Evolutionary conservation across 2,113 vertebrate species (phyloP).

Genomic region (Gymnocephalus cernua): DNA sequence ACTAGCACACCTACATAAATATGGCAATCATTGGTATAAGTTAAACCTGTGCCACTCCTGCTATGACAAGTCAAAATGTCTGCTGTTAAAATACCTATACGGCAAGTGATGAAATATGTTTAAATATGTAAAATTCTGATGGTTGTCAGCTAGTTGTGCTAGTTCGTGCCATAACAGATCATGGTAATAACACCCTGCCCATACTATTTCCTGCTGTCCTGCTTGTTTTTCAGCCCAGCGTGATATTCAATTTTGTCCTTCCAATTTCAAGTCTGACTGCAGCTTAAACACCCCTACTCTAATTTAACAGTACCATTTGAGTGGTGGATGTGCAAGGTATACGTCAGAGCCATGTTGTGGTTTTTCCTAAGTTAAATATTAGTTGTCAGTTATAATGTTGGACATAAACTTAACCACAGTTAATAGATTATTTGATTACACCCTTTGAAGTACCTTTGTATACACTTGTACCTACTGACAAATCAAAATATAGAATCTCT

Average conservation of each 20-base stretch:
- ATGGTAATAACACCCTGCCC: background rate
- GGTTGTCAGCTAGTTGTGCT: background rate
- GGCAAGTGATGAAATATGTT: background rate
- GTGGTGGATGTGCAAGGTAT: background rate
- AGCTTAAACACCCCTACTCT: slow-evolving; percentile 30
- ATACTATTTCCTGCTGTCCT: background rate
- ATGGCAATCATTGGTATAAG: background rate
- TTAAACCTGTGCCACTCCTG: background rate
- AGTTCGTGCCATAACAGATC: background rate
- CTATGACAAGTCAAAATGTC: slow-evolving; percentile 1
- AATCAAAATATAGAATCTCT: background rate
- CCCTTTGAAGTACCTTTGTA: background rate
- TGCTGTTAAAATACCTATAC: background rate
- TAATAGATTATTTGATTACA: background rate
- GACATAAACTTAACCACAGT: background rate
- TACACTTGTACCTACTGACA: background rate
- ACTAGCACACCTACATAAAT: background rate
- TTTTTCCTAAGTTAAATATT: background rate
- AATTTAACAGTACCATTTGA: slow-evolving; percentile 17
- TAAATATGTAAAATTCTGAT: background rate
- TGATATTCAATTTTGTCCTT: slow-evolving; percentile 10
- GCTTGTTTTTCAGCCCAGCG: slow-evolving; percentile 3
- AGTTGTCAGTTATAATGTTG: background rate
- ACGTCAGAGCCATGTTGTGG: background rate
- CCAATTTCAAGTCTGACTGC: slow-evolving; percentile 19